These are phyloP conservation scores for Lanistes nyassanus DNA, from an alignment of 1,140 invertebrate species.

Conservation along the genomic window DNA sequence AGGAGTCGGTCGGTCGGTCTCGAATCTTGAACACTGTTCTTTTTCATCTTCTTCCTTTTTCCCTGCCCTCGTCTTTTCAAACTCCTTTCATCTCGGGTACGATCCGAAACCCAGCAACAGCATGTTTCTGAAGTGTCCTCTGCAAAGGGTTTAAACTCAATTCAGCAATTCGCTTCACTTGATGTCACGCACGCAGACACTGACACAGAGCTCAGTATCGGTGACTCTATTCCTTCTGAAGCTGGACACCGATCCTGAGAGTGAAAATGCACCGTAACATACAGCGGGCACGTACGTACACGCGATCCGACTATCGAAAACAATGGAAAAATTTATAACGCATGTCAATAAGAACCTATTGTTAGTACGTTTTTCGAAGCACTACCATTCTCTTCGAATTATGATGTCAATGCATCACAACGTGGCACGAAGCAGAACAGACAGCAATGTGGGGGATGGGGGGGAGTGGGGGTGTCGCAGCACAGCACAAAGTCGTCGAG, in stretches of 20 bases:
- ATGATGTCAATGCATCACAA: not conserved
- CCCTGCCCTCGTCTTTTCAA: too few species aligned
- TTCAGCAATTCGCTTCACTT: not conserved
- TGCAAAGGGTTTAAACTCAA: not conserved
- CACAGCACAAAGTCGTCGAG: not conserved
- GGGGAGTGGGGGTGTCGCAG: not conserved
- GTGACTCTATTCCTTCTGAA: not conserved
- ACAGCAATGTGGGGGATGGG: not conserved
- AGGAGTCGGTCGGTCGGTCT: too few species aligned
- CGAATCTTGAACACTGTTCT: too few species aligned
- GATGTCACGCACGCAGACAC: not conserved
- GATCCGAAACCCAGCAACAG: not conserved
- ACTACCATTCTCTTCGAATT: constrained; percentile 11
- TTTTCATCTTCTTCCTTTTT: too few species aligned
- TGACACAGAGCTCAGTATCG: not conserved
- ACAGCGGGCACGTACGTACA: not conserved
- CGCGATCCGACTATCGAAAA: not conserved
- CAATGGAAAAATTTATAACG: not conserved
- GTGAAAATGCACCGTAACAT: not conserved
- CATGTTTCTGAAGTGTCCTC: not conserved
- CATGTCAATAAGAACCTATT: not conserved
- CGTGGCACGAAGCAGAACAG: not conserved
- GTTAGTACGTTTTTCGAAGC: not conserved
- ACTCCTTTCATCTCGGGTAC: too few species aligned
- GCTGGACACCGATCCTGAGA: not conserved